Conservation (phyloP, 1,140 invertebrate species). For the Papilio glaucus region DNA sequence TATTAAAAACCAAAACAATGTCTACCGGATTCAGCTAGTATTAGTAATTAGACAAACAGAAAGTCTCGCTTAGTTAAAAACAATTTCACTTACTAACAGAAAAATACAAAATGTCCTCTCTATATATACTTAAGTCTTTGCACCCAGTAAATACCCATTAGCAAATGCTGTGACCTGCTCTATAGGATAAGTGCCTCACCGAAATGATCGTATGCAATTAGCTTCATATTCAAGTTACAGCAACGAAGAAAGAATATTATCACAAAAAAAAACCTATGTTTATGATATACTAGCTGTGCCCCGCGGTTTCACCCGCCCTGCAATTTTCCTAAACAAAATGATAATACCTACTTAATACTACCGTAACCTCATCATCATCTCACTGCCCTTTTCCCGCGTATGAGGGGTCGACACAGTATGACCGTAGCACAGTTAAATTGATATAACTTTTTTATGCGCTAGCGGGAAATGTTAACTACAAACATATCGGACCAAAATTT, state of each 20-base stretch:
- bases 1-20: background rate
- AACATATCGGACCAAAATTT: too few relatives aligned
- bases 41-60: background rate
- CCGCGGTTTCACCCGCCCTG: too few relatives aligned
- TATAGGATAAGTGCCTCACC: background rate
- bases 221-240: background rate
- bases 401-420: too few relatives aligned
- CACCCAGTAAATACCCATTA: background rate
- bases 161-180: constrained; percentile 2
- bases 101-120: background rate
- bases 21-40: background rate
- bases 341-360: too few relatives aligned
- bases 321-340: too few relatives aligned
- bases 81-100: background rate
- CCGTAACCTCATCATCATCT: too few relatives aligned
- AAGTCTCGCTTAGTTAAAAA: background rate
- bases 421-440: too few relatives aligned
- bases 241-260: background rate
- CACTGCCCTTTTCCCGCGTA: too few relatives aligned
- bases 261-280: too few relatives aligned
- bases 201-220: background rate
- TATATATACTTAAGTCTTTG: background rate
- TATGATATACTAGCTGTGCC: too few relatives aligned
- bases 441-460: too few relatives aligned
- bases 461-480: too few relatives aligned